Base-by-base conservation (phyloP, 2,888 invertebrate genomes). In the Rhagium mordax region DNA sequence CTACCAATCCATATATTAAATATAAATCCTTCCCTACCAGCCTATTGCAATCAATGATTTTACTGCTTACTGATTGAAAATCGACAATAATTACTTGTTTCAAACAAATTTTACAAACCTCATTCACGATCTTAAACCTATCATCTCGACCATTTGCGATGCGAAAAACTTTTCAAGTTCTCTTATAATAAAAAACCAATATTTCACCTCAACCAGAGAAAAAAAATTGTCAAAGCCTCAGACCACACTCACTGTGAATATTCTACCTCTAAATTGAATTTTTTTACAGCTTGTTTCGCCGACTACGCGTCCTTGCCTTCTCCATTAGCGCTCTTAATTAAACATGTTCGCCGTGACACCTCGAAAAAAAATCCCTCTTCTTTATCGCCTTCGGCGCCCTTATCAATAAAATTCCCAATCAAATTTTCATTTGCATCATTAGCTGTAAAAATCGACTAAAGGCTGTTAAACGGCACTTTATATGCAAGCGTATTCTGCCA, bases 371-470 rank as follows among this genome's bases (percentile, higher is more conserved):
- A 18, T 15, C 49, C 5, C 0, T 18, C 53, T 3, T 16, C 21
- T 20, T n/a, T 29, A 15, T 15, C 33, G 33, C 8, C 15, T 55
- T 57, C 57, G 5, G 41, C 20, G 47, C n/a, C 57, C n/a, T 47
- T 57, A 57, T 67, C 67, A 67, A 57, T 57, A 55, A 67, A 55
- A 67, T 16, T 57, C 51, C 64, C 72, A 62, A 75, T 72, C 66
- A 70, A 75, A 70, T 62, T 70, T 70, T 61, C 72, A 70, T 75
- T 69, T 72, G 66, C 70, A 66, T 70, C 75, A 75, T 74, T 74
- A 74, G 70, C 62, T 55, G 61, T 20, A 53, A 62, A 59, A 62
- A 72, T 72, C 70, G 62, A 55, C 64, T 13, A 13, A 7, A 41
- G 49, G 70, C 55, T 55, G 62, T 72, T 75, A 66, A 72, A 66